Evolutionary conservation across 2,797 vertebrate species (phyloP).

Genomic region (Cacajao melanocephalus): DNA sequence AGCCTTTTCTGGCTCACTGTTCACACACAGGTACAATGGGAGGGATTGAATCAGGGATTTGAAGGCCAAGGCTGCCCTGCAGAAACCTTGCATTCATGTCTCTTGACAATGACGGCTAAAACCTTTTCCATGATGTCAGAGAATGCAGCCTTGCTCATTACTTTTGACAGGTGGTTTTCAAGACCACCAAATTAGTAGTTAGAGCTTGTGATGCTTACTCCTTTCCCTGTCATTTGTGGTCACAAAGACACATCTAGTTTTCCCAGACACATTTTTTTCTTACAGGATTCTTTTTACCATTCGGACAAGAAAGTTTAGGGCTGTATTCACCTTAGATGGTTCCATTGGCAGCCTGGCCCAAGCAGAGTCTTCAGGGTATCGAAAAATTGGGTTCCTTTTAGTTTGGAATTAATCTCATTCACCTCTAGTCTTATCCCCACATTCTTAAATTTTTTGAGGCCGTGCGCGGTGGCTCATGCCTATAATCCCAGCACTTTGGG

Average conservation of each 20-base stretch:
- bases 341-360: not conserved
- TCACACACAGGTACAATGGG: not conserved
- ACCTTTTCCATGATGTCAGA: not conserved
- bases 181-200: not conserved
- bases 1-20: not conserved
- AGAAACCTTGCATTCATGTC: not conserved
- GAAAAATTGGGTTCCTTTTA: not conserved
- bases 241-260: not conserved
- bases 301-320: not conserved
- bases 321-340: not conserved
- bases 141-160: not conserved
- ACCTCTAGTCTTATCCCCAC: not conserved
- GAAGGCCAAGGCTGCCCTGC: not conserved
- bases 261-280: not conserved
- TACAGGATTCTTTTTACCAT: not conserved
- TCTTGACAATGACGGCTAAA: not conserved
- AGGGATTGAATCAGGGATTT: not conserved
- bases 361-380: not conserved
- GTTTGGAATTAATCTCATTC: constrained; percentile 27
- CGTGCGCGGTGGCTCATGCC: accelerated
- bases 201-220: not conserved
- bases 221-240: not conserved
- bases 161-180: not conserved
- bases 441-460: not conserved
- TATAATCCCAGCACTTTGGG: too few species aligned